Percentiles rank a stretch among this genome's conserved stretches.
phyloP scores from a whole-genome alignment of 1,140 invertebrate species.

The Antheraea pernyi region DNA sequence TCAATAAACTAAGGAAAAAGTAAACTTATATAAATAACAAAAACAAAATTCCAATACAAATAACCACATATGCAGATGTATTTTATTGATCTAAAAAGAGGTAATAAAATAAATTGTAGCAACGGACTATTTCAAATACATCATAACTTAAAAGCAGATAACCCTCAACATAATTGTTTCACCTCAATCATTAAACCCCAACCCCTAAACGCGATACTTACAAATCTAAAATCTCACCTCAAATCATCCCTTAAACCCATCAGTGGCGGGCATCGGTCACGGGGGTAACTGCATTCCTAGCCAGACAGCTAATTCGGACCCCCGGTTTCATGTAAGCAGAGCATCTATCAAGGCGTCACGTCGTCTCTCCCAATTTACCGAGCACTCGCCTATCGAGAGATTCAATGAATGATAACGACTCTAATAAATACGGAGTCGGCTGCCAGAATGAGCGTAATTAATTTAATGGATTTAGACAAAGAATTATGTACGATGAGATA shows the following conservation, averaged over 20 bases:
- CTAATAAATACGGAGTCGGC: constrained; percentile 73
- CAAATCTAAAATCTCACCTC: constrained; percentile 34
- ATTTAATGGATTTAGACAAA: constrained; percentile 77
- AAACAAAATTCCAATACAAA: no score
- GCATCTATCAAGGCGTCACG: constrained; percentile 54
- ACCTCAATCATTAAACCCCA: not conserved
- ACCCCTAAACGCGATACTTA: constrained; percentile 21
- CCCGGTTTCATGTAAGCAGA: constrained; percentile 65
- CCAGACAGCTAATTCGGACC: constrained; percentile 64
- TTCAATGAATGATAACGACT: constrained; percentile 76
- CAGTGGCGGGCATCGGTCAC: constrained; percentile 58
- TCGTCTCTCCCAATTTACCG: constrained; percentile 47
- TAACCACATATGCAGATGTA: no score
- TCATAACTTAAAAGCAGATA: not conserved
- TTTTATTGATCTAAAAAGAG: no score
- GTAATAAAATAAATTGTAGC: no score
- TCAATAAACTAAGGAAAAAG: no score
- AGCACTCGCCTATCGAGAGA: constrained; percentile 64
- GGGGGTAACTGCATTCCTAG: constrained; percentile 60
- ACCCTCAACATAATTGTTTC: not conserved
- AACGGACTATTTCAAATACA: not conserved
- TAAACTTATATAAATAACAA: no score
- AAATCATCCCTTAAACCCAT: constrained; percentile 43
- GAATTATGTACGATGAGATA: constrained; percentile 74
- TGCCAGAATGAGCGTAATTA: constrained; percentile 69